Conservation (phyloP, 1,140 invertebrate species). For the Pteromalus puparum region DNA sequence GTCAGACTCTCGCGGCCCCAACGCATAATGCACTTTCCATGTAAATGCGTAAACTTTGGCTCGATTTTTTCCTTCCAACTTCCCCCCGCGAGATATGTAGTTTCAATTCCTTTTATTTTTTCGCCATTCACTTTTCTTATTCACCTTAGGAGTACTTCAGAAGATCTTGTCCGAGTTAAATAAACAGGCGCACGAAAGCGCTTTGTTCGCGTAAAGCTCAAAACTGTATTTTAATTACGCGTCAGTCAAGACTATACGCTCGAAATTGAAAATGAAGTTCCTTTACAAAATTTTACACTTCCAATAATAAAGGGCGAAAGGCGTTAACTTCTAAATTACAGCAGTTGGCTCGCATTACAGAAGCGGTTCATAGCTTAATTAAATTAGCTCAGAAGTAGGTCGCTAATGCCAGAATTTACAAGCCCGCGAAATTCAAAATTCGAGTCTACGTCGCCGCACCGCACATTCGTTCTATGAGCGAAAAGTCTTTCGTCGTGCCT, state of each 20-base stretch:
- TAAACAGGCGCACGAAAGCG: too few relatives aligned
- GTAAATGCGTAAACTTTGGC: slow-evolving; percentile 23
- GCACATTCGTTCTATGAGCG: not conserved
- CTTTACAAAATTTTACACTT: not conserved
- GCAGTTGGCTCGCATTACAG: not conserved
- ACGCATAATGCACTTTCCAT: slow-evolving; percentile 24
- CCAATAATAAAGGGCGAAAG: not conserved
- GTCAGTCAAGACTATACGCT: too few relatives aligned
- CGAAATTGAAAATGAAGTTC: too few relatives aligned
- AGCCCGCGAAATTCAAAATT: too few relatives aligned
- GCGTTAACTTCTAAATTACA: not conserved
- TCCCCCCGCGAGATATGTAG: not conserved
- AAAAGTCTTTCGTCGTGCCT: too few relatives aligned
- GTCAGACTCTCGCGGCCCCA: not conserved
- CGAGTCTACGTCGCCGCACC: too few relatives aligned
- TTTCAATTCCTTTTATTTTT: not conserved
- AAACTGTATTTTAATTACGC: too few relatives aligned
- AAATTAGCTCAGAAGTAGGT: not conserved
- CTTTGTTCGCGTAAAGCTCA: too few relatives aligned
- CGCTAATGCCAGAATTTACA: not conserved
- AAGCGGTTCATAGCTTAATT: not conserved
- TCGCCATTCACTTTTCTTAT: too few relatives aligned
- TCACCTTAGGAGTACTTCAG: too few relatives aligned
- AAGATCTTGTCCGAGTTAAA: too few relatives aligned
- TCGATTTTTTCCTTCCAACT: slow-evolving; percentile 9